Conservation (phyloP, 2,888 invertebrate species). For the Heliconius cydno region DNA sequence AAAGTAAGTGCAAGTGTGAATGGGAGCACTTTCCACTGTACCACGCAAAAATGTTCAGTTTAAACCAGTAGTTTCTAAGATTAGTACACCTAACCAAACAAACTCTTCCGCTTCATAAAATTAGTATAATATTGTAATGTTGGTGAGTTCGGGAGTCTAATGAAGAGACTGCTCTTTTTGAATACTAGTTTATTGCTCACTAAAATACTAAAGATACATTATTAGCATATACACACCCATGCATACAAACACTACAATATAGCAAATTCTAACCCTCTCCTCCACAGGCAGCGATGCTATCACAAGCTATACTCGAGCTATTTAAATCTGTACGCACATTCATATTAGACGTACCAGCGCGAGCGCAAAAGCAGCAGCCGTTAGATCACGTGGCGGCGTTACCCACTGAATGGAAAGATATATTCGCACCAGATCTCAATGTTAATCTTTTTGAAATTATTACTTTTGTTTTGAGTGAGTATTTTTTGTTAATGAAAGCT, state of each 20-base stretch:
- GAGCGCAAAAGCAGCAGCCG: constrained; percentile 67
- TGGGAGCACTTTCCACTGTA: neutral
- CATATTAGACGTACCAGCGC: constrained; percentile 67
- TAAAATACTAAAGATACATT: too few species aligned
- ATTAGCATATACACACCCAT: too few species aligned
- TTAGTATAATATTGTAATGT: neutral
- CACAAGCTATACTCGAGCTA: constrained; percentile 79
- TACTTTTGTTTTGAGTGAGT: constrained; percentile 57
- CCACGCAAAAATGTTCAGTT: too few species aligned
- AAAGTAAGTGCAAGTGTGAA: constrained; percentile 70
- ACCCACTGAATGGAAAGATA: constrained; percentile 89
- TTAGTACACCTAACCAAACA: too few species aligned
- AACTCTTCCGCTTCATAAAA: too few species aligned
- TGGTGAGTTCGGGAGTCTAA: too few species aligned
- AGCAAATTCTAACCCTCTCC: neutral
- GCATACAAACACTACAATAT: neutral
- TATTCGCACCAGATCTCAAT: constrained; percentile 87
- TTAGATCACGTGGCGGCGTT: constrained; percentile 69
- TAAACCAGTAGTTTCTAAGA: too few species aligned
- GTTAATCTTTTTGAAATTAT: constrained; percentile 73
- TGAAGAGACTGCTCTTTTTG: too few species aligned
- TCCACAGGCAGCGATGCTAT: constrained; percentile 76
- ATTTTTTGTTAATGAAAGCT: neutral
- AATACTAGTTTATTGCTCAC: too few species aligned
- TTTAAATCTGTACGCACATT: constrained; percentile 76